Base-by-base conservation (phyloP, 2,797 vertebrate genomes). In the Enteromius treurensis region DNA sequence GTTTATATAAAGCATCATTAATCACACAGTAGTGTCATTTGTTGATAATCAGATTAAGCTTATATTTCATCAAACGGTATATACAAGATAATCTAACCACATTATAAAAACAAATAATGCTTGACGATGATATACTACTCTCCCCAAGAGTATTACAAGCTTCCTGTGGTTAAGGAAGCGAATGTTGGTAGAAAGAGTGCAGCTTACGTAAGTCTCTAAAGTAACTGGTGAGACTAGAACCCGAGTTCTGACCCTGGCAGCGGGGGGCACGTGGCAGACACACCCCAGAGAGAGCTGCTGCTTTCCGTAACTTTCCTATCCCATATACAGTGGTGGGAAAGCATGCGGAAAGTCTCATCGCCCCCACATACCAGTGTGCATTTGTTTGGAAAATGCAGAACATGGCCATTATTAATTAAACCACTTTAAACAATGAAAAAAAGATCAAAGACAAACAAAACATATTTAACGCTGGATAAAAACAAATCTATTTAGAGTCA, bases 201-300 rank as follows among this genome's bases (percentile, higher is more conserved):
- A 47, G 2, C 45, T 47, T 68, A 76, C 5, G 14, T 49, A 32
- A 47, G n/a, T 37, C 67, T 71, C 79, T 74, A 49, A 75, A 79
- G 84, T 81, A 64, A 85, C 76, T 84, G 62, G 37, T 47, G 29
- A 9, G 13, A 34, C 58, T 60, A 45, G 68, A 77, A 55, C 77
- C 60, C n/a, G 17, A 45, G 40, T 81, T 88, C 68, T 74, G 19
- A 76, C 76, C 68, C 58, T 53, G 76, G 21, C 64, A 62, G 42
- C 1, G 2, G 21, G 85, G 55, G 80, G 80, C 71, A 85, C 73
- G 21, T 34, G 51, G n/a, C 85, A 75, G 62, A 69, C 49, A 26
- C n/a, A 26, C 83, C 74, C 71, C 8, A 37, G 75, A 77, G 80
- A 85, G 29, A 4, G 3, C 34, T 34, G 45, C 53, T 15, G 55